phyloP scores from a whole-genome alignment of 2,797 vertebrate genomes.

The Rhinichthys osculus region DNA sequence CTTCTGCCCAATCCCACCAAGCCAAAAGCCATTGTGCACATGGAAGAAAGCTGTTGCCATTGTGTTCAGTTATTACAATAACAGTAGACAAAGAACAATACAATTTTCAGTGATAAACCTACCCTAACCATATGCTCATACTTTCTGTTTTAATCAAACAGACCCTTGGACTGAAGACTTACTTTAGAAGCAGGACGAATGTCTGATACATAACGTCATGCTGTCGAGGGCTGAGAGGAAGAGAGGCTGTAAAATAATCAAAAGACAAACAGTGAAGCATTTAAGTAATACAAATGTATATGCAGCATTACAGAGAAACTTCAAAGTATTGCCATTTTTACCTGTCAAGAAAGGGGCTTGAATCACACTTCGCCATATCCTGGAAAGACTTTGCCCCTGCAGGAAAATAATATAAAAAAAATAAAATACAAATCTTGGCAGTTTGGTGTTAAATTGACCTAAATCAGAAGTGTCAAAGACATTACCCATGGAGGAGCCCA shows the following conservation, averaged over 20 bases:
- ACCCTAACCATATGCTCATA: background rate
- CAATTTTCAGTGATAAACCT: background rate
- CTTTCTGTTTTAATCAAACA: background rate
- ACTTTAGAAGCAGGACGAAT: slow-evolving; percentile 90
- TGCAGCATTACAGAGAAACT: background rate
- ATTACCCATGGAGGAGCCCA: background rate
- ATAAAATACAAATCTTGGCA: background rate
- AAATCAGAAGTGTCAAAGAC: background rate
- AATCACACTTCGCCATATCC: slow-evolving; percentile 87
- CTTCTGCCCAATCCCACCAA: background rate
- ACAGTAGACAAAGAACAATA: background rate
- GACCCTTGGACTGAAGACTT: slow-evolving; percentile 61
- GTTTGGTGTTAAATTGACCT: background rate
- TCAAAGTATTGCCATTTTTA: slow-evolving; percentile 62
- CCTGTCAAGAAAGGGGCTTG: slow-evolving; percentile 90
- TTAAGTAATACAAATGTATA: background rate
- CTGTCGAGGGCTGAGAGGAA: slow-evolving; percentile 84
- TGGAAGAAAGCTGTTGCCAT: background rate
- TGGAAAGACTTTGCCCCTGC: slow-evolving; percentile 77
- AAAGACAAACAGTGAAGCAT: background rate
- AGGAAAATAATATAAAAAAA: background rate
- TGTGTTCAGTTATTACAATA: background rate
- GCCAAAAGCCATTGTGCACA: accelerated
- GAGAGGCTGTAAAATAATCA: slow-evolving; percentile 79
- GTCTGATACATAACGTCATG: slow-evolving; percentile 84